Evolutionary conservation across 2,113 vertebrate species (phyloP).

Genomic region (Misgurnus anguillicaudatus): DNA sequence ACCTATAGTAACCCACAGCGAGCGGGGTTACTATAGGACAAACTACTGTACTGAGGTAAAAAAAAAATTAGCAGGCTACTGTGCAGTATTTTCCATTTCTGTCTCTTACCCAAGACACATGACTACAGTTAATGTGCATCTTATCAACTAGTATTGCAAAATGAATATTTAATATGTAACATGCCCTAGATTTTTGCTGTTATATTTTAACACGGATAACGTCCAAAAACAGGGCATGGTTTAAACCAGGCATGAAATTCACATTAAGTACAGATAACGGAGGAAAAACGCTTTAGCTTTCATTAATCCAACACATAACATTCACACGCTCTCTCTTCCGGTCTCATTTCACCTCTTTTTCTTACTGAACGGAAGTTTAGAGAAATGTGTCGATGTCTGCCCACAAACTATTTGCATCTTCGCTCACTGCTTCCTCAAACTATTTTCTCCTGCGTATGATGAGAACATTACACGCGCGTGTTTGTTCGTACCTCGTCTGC

Average conservation of each 20-base stretch:
- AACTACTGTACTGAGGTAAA: constrained; percentile 26
- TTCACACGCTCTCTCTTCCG: constrained; percentile 8
- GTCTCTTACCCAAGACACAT: neutral
- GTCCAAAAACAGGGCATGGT: neutral
- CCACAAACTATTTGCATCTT: neutral
- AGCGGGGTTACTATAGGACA: constrained; percentile 88
- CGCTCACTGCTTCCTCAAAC: neutral
- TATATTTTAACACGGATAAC: neutral
- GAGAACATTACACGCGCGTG: neutral
- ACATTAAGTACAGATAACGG: neutral
- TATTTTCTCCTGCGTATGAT: neutral
- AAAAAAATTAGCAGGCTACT: constrained; percentile 9
- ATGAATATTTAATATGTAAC: constrained; percentile 39
- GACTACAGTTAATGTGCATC: constrained; percentile 17
- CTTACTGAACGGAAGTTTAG: neutral
- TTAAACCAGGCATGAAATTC: neutral
- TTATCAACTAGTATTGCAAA: neutral
- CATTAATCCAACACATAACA: neutral
- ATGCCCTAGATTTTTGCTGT: constrained; percentile 24
- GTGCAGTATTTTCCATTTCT: neutral
- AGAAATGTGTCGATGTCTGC: neutral
- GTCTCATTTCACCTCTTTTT: neutral
- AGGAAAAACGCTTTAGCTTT: neutral
- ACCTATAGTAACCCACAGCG: constrained; percentile 86
- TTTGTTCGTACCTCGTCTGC: constrained; percentile 85